Base-by-base conservation (phyloP, 1,140 invertebrate genomes). In the Eumeta japonica region DNA sequence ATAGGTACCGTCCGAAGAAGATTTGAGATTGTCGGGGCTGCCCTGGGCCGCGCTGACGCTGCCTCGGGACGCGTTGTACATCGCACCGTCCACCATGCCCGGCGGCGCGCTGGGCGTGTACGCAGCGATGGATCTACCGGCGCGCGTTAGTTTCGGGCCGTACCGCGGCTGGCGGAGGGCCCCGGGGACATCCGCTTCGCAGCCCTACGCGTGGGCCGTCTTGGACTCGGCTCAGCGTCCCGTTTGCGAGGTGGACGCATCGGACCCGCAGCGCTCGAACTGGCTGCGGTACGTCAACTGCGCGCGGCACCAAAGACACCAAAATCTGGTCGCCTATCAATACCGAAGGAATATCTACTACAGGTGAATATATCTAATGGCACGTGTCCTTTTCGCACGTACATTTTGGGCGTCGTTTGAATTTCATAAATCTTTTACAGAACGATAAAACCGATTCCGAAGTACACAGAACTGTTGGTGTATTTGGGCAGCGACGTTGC, bases 281-380 rank as follows among this genome's bases (percentile, higher is more conserved):
- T 83, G 81, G 81, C 75, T 83, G 76, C 66, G 80, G 3, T 83
- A 76, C 45, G 76, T 83, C 0, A 83, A 83, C 53, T 83, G 80
- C 54, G 71, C 81, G 2, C 52, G 75, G 17, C 52, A 66, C 42
- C 62, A 62, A 39, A 37, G 41, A 29, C 79, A 81, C 43, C 79
- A 81, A 44, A 83, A 83, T 54, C 52, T 83, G 1, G 52, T 77
- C 3, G 79, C 81, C 0, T 82, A 77, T 48, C 81, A 83, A 51
- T 77, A 78, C 51, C 55, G 65, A 29, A 78, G 78, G 10, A 39
- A 77, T 20, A 65, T 84, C 3, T 84, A 78, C 37, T 84, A 82
- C 54, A 61, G 66, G 66, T 59, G 15, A 39, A n/a, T n/a, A n/a
- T n/a, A n/a, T n/a, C n/a, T n/a, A n/a, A n/a, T n/a, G n/a, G n/a